Evolutionary conservation across 64 coral and sea anemone genomes (phyloP).

Genomic region (Catalaphyllia jardinei): DNA sequence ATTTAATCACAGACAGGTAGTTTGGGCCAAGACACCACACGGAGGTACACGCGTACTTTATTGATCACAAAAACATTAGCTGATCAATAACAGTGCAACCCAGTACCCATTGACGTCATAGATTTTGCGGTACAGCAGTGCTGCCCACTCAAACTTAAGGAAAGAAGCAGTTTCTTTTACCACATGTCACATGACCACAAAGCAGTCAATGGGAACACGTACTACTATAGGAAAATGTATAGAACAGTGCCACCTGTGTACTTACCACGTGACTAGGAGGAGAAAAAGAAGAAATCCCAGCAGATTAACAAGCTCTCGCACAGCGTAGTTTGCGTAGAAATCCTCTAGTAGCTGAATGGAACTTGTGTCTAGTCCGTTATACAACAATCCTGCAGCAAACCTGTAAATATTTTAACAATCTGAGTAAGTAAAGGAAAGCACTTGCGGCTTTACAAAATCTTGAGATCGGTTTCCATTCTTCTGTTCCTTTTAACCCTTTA

Average conservation of each 20-base stretch:
- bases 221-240: neutral
- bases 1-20: no score
- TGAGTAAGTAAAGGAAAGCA: neutral
- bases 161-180: no score
- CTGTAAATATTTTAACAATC: neutral
- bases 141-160: no score
- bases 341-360: constrained; percentile 69
- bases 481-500: no score
- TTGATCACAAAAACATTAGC: no score
- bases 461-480: neutral
- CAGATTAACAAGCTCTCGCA: constrained; percentile 68
- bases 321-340: constrained; percentile 69
- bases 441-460: neutral
- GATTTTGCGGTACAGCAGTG: no score
- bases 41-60: no score
- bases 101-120: no score
- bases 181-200: neutral
- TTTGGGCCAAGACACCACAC: no score
- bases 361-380: constrained; percentile 48
- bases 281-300: constrained; percentile 37
- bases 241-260: neutral
- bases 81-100: no score
- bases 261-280: constrained; percentile 66
- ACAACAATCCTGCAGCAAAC: constrained; percentile 73
- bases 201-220: neutral